Base-by-base conservation (phyloP, 2,113 vertebrate genomes). In the Scatophagus argus region DNA sequence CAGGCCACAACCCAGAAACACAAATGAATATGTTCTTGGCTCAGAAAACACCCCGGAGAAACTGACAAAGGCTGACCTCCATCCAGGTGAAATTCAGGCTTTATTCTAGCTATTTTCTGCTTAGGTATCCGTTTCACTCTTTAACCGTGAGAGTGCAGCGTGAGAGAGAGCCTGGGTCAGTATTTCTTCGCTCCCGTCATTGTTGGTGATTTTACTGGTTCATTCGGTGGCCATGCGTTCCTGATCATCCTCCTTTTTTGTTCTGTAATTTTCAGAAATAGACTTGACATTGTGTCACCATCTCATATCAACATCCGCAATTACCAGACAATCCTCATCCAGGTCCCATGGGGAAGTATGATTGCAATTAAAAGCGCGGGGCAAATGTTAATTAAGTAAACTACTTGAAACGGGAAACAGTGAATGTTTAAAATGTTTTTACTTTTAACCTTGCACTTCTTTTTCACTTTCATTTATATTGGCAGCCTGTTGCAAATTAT, bases 321-420 rank as follows among this genome's bases (percentile, higher is more conserved):
- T 98, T 97, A 97, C 79, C 66, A 85, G 70, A 86, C 96, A 94
- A 95, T 95, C 95, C 94, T 51, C 94, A 95, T 95, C 94, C 94
- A 94, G 96, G 94, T 96, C 97, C 96, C 96, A 93, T 92, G 95
- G 95, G 96, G 95, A 95, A 91, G 92, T 94, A 95, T 96, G 97
- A 97, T 97, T 97, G 97, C 97, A 98, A 98, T 99, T 98, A 98
- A 97, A 99, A 97, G 96, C 95, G 92, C 93, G 92, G 96, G 96
- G 96, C 96, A 97, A 98, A 98, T 97, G 96, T 97, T 98, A 98
- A 99, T 99, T 97, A 98, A 98, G 97, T 96, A 96, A 96, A 96
- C 95, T 96, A 95, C 96, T 97, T 95, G 34, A 96, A 97, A 96
- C 93, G 94, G 94, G 94, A 95, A 96, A 96, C 95, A 95, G 94